Conservation (phyloP, 2,888 invertebrate genomes). For the Patella depressa region DNA sequence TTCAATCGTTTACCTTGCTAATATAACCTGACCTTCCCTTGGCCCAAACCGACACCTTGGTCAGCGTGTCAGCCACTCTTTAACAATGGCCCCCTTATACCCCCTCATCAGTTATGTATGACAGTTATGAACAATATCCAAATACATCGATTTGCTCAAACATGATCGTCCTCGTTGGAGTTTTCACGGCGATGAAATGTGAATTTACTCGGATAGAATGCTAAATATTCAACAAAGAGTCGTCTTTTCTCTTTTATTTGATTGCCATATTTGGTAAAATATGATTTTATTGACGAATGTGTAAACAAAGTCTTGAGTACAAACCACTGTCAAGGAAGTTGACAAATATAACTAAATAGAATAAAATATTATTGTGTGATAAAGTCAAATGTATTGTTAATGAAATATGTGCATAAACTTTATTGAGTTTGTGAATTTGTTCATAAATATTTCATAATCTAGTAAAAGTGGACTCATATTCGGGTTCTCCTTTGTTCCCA, state of each 20-base stretch:
- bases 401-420: too few relatives aligned
- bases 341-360: too few relatives aligned
- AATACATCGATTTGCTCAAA: neutral
- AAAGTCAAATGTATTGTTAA: too few relatives aligned
- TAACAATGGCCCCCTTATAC: conserved; percentile 2
- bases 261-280: neutral
- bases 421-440: too few relatives aligned
- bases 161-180: neutral
- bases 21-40: neutral
- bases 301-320: neutral
- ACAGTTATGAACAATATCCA: conserved; percentile 10
- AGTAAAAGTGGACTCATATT: too few relatives aligned
- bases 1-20: conserved; percentile 3
- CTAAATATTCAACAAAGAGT: conserved; percentile 5
- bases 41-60: neutral
- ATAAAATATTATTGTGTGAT: too few relatives aligned
- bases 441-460: too few relatives aligned
- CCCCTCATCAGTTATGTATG: conserved; percentile 4
- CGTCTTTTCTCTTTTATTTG: conserved; percentile 1
- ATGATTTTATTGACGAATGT: neutral
- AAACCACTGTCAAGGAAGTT: too few relatives aligned
- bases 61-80: conserved; percentile 1
- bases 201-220: conserved; percentile 7
- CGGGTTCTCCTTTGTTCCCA: too few relatives aligned
- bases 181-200: conserved; percentile 4